These are phyloP conservation scores for Thecocarcelia acutangulata DNA, from an alignment of 2,888 invertebrate genomes.

Conservation along the genomic window DNA sequence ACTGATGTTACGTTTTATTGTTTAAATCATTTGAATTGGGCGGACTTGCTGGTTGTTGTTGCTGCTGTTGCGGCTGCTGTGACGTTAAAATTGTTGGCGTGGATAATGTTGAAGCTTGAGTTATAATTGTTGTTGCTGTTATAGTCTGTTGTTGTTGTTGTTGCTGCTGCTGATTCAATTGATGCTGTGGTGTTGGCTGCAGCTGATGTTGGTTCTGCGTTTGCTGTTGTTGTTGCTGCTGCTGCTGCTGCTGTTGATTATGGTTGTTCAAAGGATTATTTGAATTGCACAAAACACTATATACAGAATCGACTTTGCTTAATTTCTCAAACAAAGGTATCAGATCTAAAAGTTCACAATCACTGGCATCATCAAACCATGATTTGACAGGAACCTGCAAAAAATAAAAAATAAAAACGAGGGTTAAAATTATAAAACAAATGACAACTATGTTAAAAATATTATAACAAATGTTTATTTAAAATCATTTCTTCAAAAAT, in stretches of 20 bases:
- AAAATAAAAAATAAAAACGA: background rate
- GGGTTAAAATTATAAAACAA: background rate
- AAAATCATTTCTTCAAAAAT: no score
- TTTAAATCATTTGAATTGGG: constrained; percentile 81
- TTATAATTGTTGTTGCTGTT: constrained; percentile 78
- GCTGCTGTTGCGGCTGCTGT: constrained; percentile 72
- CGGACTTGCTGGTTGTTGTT: constrained; percentile 78
- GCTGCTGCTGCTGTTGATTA: constrained; percentile 73
- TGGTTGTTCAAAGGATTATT: constrained; percentile 87
- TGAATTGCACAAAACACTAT: constrained; percentile 95
- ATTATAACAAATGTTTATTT: no score
- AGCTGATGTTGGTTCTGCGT: constrained; percentile 74
- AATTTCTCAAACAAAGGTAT: constrained; percentile 99
- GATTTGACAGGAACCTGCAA: constrained; percentile 97
- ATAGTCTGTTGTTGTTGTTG: constrained; percentile 78
- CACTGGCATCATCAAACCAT: constrained; percentile 99
- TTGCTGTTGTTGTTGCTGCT: constrained; percentile 74
- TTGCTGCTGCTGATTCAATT: constrained; percentile 75
- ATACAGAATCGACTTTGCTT: constrained; percentile 98
- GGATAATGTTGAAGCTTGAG: constrained; percentile 73
- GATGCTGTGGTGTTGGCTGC: constrained; percentile 72
- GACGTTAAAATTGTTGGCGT: constrained; percentile 73
- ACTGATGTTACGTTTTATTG: constrained; percentile 82
- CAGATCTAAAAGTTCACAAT: constrained; percentile 97
- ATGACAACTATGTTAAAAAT: no score